Base-by-base conservation (phyloP, 1,140 invertebrate species). In the Diachasmimorpha longicaudata region DNA sequence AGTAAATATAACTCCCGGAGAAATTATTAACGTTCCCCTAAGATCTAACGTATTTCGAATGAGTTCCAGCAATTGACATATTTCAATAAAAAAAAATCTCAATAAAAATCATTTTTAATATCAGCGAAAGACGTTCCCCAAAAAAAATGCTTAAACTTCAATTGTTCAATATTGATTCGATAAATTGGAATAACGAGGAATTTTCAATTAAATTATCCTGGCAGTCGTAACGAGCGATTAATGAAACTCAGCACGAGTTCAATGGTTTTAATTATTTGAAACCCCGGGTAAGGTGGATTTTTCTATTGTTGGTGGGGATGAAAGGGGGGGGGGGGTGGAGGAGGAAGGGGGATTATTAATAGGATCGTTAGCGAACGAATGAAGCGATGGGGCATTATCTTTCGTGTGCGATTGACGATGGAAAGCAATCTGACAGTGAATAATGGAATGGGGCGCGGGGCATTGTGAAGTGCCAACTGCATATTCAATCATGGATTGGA, bases 331-430 rank as follows among this genome's bases (percentile, higher is more conserved):
- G n/a, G n/a, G n/a, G n/a, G n/a, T n/a, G n/a, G n/a, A n/a, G n/a
- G 66, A 4, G 14, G 63, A 25, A 31, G 25, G 63, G 13, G n/a
- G 37, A n/a, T 42, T 74, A 74, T 68, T 74, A 48, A 68, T 74
- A 68, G 72, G 55, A n/a, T 74, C 72, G 21, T 74, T 74, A 48
- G 36, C 23, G 48, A 42, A 66, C 37, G 58, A 73, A 73, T 44
- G 72, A 67, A 44, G 23, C 36, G 39, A 23, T 19, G 23, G 19
- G 31, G 72, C 25, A 68, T 67, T 74, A 74, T 74, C 63, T 46
- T 46, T n/a, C 68, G 44, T 25, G n/a, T 23, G 69, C 23, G 44
- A 52, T 48, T 71, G 67, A 37, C 44, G 44, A 48, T 71, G 69
- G 23, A 16, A 71, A 71, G 19, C 69, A 48, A 71, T 31, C n/a